Evolutionary conservation across 2,113 vertebrate species (phyloP), one percentile per base, ranked within the genome.

Genomic region (Anhinga anhinga): DNA sequence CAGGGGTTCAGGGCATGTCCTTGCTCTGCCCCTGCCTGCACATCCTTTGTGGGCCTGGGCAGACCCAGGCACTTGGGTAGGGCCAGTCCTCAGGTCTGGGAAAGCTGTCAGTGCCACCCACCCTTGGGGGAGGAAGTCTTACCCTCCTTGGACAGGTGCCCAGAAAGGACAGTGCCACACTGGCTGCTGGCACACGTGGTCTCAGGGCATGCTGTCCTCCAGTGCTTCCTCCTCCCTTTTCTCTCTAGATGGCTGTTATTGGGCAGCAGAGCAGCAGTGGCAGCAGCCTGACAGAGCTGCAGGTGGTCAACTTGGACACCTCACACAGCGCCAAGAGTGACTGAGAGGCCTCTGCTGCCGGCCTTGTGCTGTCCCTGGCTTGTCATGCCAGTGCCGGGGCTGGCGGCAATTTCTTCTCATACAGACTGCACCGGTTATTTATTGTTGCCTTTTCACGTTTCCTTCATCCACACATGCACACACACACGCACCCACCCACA

Each of bases 261-360:
- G 99, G 99, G 26, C 99, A 99, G 98, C 99, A 99, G 98, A 98
- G 99, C 96, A 98, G 98, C 98, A 99, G 99, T 97, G 98, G 99
- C 98, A 99, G 98, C 98, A 99, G 99, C 98, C 98, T 99, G 98
- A 99, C 99, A 3, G 99, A 99, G 98, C 98, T 99, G 88, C 99
- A 99, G 98, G 99, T 99, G 97, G 99, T 99, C 92, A 99, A 99
- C 97, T 97, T 99, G 98, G 99, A 99, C 38, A 95, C 98, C 55
- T 88, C 98, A 40, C 99, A 99, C 96, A 99, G 97, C 98, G 97
- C 98, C 87, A 99, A 99, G 98, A 98, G 96, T 91, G 99, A 99
- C 98, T 99, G 99, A 99, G 95, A 80, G 94, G 97, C 97, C 96
- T 93, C 95, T 86, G 93, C 94, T 82, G 88, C 95, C 3, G 9